Conservation (phyloP, 1,140 invertebrate genomes). For the Aphaenogaster ashmeadi region DNA sequence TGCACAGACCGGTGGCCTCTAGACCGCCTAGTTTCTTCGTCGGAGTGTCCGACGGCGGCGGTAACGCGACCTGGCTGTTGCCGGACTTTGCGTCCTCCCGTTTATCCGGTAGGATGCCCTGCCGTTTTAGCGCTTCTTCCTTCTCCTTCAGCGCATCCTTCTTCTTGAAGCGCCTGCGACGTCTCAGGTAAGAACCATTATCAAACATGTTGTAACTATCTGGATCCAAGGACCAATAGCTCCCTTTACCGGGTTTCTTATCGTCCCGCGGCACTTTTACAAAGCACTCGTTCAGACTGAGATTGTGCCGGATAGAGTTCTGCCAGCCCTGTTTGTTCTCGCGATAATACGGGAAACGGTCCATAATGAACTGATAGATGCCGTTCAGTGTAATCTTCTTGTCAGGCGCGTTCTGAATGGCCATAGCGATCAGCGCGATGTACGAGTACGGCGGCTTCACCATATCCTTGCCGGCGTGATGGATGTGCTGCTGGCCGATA, state of each 20-base stretch:
- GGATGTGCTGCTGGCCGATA: constrained; percentile 90
- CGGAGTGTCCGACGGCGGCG: constrained; percentile 64
- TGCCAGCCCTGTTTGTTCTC: constrained; percentile 99
- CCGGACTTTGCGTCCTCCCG: constrained; percentile 82
- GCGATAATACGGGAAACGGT: constrained; percentile 98
- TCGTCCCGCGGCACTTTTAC: constrained; percentile 97
- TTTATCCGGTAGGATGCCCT: constrained; percentile 89
- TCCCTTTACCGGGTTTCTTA: constrained; percentile 98
- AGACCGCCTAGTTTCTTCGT: constrained; percentile 81
- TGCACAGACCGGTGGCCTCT: constrained; percentile 82
- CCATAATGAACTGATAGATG: constrained; percentile 99
- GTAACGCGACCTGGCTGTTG: constrained; percentile 21
- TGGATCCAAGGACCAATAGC: constrained; percentile 98
- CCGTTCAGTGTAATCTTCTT: constrained; percentile 98
- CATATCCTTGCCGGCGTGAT: constrained; percentile 92
- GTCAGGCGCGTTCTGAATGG: constrained; percentile 97
- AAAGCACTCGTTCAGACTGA: constrained; percentile 99
- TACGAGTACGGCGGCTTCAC: constrained; percentile 99
- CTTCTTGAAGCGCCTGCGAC: constrained; percentile 97
- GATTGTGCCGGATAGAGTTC: constrained; percentile 98
- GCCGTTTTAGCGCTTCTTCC: constrained; percentile 94
- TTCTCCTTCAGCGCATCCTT: constrained; percentile 96
- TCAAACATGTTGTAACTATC: constrained; percentile 99
- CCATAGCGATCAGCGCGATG: constrained; percentile 99
- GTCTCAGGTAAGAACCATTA: constrained; percentile 97